Conservation (phyloP, 2,113 vertebrate species). For the Bombycilla garrulus region DNA sequence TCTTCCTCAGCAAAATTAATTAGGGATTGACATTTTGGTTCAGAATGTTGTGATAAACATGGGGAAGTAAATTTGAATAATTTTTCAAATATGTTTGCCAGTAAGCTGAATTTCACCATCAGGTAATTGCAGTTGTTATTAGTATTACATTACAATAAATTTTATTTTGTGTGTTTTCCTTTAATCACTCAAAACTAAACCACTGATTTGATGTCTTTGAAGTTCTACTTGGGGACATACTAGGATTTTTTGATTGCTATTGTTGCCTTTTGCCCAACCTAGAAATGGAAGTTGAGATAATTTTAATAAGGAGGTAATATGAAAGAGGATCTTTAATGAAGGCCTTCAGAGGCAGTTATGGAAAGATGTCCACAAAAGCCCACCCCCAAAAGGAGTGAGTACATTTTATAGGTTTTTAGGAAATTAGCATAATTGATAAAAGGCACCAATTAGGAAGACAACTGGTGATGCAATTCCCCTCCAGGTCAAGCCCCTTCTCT, state of each 20-base stretch:
- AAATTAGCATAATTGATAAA: background rate
- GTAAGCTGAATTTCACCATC: background rate
- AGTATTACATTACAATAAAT: background rate
- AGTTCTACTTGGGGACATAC: background rate
- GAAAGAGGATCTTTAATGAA: background rate
- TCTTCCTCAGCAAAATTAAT: background rate
- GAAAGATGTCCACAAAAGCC: background rate
- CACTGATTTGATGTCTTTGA: background rate
- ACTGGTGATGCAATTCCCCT: background rate
- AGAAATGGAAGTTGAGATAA: background rate
- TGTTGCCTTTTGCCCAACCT: background rate
- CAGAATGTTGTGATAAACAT: background rate
- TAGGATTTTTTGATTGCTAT: background rate
- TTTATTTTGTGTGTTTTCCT: background rate
- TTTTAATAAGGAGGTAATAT: background rate
- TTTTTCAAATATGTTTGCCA: background rate
- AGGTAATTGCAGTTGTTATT: background rate
- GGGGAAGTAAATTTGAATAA: background rate
- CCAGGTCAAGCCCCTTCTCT: background rate
- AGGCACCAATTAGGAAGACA: background rate
- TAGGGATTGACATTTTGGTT: background rate
- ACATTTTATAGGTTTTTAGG: background rate
- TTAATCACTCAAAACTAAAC: background rate
- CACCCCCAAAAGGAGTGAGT: too few species aligned
- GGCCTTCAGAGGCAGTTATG: too few species aligned